Evolutionary conservation across 2,797 vertebrate genomes (phyloP).

Genomic region (Leptatherina wallacei): DNA sequence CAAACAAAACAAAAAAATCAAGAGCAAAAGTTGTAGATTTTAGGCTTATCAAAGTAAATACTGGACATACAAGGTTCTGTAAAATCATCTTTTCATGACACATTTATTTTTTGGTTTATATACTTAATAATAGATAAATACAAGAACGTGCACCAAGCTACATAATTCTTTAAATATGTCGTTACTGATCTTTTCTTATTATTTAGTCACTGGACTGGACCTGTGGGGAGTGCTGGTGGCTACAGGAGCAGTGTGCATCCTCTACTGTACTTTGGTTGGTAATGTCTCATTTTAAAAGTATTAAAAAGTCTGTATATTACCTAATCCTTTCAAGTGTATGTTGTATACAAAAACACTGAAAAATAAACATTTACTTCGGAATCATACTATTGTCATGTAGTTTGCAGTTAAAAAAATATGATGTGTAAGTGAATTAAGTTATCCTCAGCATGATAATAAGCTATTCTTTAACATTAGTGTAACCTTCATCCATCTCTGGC

Average conservation of each 20-base stretch:
- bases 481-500: neutral
- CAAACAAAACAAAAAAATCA: neutral
- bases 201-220: slow-evolving; percentile 83
- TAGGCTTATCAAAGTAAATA: neutral
- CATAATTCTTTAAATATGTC: neutral
- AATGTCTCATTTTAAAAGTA: slow-evolving; percentile 15
- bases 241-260: slow-evolving; percentile 84
- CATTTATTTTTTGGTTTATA: neutral
- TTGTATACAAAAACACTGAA: too few species aligned
- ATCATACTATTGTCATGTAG: too few species aligned
- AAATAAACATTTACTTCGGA: too few species aligned
- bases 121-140: neutral
- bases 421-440: neutral
- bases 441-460: neutral
- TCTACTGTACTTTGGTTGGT: slow-evolving; percentile 87
- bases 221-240: slow-evolving; percentile 87
- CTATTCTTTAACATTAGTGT: neutral
- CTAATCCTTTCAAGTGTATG: neutral
- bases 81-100: neutral
- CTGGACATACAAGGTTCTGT: neutral
- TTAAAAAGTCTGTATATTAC: neutral
- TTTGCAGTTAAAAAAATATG: neutral
- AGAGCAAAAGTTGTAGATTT: neutral
- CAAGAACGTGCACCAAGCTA: too few species aligned
- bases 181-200: neutral